Evolutionary conservation across 2,113 vertebrate species (phyloP).

Genomic region (Piaya cayana): DNA sequence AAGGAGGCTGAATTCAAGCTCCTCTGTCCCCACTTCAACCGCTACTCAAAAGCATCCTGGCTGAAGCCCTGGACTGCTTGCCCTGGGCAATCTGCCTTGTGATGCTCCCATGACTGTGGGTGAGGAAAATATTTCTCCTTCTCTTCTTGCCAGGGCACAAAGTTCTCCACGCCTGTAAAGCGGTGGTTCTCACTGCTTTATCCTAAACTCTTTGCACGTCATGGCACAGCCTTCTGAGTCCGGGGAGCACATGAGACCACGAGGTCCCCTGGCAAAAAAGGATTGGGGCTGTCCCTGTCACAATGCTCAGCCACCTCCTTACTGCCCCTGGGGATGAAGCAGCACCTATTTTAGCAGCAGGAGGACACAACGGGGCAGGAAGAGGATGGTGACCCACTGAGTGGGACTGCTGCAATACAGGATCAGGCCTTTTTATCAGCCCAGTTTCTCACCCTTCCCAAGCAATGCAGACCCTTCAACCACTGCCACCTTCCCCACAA

Average conservation of each 20-base stretch:
- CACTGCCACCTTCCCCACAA: rapidly evolving
- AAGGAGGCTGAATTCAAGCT: not conserved
- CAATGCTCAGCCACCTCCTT: not conserved
- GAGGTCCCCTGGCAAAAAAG: not conserved
- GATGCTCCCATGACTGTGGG: not conserved
- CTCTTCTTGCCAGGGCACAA: not conserved
- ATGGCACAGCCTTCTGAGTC: not conserved
- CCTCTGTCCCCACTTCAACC: not conserved
- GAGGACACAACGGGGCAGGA: not conserved
- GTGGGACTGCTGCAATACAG: not conserved
- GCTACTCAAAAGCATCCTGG: not conserved
- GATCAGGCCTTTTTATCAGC: not conserved
- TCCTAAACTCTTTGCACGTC: not conserved
- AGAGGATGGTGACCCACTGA: not conserved
- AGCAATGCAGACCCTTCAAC: not conserved
- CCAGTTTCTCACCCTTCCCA: not conserved
- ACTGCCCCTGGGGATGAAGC: not conserved
- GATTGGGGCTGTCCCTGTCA: not conserved
- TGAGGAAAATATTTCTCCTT: not conserved
- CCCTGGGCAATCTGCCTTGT: not conserved
- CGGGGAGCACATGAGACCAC: rapidly evolving
- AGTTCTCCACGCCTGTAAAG: not conserved
- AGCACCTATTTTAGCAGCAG: constrained; percentile 27
- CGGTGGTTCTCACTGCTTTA: not conserved
- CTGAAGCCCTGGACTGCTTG: not conserved